A percentile compares a stretch with the other conserved stretches of the same genome.
phyloP scores from a whole-genome alignment of 2,888 invertebrate species.

The Thysanoteuthis rhombus region DNA sequence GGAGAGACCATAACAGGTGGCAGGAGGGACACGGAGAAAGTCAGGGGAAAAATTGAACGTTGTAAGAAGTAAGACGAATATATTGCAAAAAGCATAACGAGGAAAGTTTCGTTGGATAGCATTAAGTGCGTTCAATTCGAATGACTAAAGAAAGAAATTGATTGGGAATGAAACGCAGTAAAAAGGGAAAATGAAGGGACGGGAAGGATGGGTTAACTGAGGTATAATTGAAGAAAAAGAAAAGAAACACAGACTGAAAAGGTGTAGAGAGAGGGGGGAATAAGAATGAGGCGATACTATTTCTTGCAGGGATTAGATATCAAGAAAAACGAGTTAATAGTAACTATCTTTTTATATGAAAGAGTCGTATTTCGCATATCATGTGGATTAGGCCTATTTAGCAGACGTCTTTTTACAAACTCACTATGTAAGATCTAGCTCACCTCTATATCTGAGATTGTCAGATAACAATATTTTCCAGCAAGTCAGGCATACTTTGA shows the following conservation, averaged over 20 bases:
- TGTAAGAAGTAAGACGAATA: neutral
- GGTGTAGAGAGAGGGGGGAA: neutral
- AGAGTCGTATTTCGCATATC: neutral
- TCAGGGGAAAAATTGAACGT: neutral
- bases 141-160: neutral
- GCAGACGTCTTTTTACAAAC: neutral
- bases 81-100: neutral
- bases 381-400: neutral
- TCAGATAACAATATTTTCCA: too few relatives aligned
- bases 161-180: neutral
- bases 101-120: too few relatives aligned
- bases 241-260: neutral
- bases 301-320: neutral
- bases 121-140: neutral
- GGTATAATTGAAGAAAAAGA: neutral
- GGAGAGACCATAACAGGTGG: neutral
- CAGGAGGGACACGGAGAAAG: neutral
- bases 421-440: too few relatives aligned
- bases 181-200: neutral
- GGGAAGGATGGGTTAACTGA: neutral
- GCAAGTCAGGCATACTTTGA: too few relatives aligned
- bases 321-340: neutral
- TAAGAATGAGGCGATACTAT: neutral
- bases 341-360: neutral
- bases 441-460: too few relatives aligned